These are phyloP conservation scores for Macrobrachium rosenbergii DNA, from an alignment of 1,140 invertebrate genomes.

Conservation along the genomic window DNA sequence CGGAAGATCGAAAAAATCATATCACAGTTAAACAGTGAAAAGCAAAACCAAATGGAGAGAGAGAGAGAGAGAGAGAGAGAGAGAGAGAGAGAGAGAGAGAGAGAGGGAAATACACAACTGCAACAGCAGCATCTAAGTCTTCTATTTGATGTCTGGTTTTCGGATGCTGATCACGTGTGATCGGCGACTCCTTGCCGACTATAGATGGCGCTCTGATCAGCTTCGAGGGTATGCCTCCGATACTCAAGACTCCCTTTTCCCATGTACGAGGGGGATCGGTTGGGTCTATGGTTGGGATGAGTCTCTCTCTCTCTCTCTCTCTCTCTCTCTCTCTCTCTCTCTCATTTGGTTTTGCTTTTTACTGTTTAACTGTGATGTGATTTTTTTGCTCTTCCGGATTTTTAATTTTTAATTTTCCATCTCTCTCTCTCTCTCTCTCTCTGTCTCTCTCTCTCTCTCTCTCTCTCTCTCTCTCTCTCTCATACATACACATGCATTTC, in stretches of 20 bases:
- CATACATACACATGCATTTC: not conserved
- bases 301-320: not conserved
- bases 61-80: not conserved
- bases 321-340: not conserved
- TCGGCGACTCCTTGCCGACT: constrained; percentile 24
- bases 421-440: not conserved
- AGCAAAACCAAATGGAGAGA: not conserved
- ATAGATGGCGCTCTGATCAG: constrained; percentile 46
- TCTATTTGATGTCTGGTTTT: constrained; percentile 22
- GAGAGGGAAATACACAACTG: constrained; percentile 22
- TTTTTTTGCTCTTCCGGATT: not conserved
- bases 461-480: not conserved
- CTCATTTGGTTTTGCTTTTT: too few relatives aligned
- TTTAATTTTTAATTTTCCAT: too few relatives aligned
- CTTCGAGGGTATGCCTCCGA: not conserved
- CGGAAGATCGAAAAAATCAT: not conserved
- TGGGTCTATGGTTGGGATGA: not conserved
- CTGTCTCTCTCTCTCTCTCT: not conserved
- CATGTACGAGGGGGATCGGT: not conserved
- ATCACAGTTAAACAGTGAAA: not conserved
- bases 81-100: constrained; percentile 4
- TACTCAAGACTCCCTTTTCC: not conserved
- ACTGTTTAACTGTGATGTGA: not conserved
- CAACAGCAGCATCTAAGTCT: not conserved
- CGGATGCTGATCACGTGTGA: constrained; percentile 22